Conservation (phyloP, 2,888 invertebrate genomes). For the Imbricaverruca yamaguchii region DNA sequence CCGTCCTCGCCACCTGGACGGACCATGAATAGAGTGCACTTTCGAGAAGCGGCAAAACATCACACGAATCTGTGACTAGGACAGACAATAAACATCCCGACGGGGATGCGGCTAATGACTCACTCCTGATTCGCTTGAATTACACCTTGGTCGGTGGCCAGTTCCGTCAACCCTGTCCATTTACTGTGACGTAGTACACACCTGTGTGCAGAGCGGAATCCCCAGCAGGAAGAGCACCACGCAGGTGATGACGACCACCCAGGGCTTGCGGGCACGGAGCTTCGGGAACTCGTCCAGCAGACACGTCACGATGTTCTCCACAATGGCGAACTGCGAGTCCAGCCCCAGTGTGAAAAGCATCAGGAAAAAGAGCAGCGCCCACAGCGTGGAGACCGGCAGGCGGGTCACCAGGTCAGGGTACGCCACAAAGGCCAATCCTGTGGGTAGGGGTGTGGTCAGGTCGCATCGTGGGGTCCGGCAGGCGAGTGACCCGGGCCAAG, state of each 20-base stretch:
- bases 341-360: slow-evolving; percentile 60
- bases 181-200: slow-evolving; percentile 22
- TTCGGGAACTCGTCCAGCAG: slow-evolving; percentile 47
- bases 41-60: no score
- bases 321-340: slow-evolving; percentile 41
- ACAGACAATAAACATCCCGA: no score
- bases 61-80: no score
- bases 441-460: neutral
- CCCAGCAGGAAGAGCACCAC: slow-evolving; percentile 41
- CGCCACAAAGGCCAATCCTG: slow-evolving; percentile 68
- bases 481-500: no score
- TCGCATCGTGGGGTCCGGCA: no score
- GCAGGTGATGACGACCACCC: slow-evolving; percentile 40
- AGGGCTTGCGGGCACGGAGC: slow-evolving; percentile 39
- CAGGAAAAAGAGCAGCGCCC: slow-evolving; percentile 71
- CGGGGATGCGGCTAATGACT: no score
- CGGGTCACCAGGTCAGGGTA: slow-evolving; percentile 71
- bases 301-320: slow-evolving; percentile 50
- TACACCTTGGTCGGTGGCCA: no score
- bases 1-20: no score
- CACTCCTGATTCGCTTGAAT: no score
- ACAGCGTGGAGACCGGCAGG: slow-evolving; percentile 67
- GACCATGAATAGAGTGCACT: no score
- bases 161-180: no score
- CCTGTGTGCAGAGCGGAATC: slow-evolving; percentile 37